Conservation (phyloP, 1,140 invertebrate species). For the Microplitis mediator region DNA sequence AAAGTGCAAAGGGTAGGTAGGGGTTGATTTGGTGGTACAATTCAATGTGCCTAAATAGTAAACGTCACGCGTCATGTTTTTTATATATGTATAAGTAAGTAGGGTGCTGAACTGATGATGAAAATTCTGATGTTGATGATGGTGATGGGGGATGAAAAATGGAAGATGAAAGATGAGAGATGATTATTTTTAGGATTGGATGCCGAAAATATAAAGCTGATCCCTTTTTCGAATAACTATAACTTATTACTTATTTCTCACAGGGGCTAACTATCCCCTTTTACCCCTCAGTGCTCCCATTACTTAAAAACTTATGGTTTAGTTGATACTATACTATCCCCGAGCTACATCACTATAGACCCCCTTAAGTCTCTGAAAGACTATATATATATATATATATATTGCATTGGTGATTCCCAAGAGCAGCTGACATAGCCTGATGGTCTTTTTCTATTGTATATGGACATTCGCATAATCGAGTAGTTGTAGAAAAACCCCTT, state of each 20-base stretch:
- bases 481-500: slow-evolving; percentile 27
- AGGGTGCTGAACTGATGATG: background rate
- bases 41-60: too few relatives aligned
- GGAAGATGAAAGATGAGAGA: background rate
- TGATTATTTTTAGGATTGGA: background rate
- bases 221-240: slow-evolving; percentile 13
- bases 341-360: too few relatives aligned
- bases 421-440: slow-evolving; percentile 56
- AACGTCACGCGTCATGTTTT: background rate
- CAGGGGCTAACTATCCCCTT: slow-evolving; percentile 27
- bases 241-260: slow-evolving; percentile 61
- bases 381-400: background rate
- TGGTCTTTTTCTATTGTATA: slow-evolving; percentile 45
- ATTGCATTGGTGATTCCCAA: slow-evolving; percentile 6
- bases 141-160: background rate
- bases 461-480: slow-evolving; percentile 58
- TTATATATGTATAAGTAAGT: background rate
- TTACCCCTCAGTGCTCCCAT: background rate
- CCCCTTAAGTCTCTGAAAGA: too few relatives aligned
- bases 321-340: too few relatives aligned
- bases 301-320: too few relatives aligned
- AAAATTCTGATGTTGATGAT: background rate
- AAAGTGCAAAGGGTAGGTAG: too few relatives aligned
- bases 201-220: background rate
- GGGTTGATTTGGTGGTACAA: too few relatives aligned